Base-by-base conservation (phyloP, 2,113 vertebrate genomes). In the Misgurnus mizolepis region DNA sequence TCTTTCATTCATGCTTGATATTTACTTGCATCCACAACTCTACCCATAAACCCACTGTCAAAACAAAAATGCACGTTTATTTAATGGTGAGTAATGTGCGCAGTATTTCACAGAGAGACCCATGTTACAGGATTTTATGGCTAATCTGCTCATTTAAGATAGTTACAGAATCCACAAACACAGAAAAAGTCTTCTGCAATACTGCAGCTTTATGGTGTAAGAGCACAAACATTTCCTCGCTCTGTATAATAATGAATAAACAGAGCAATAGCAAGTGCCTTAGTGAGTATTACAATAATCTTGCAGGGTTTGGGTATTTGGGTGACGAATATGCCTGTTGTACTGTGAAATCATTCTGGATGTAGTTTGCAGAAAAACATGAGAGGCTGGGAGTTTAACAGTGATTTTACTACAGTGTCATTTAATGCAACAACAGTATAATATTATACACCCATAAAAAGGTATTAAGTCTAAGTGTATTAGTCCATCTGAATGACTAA, bases 121-220 rank as follows among this genome's bases (percentile, higher is more conserved):
- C 43, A 41, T 49, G 47, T 75, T 53, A 65, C 22, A 17, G n/a
- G 10, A 45, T 71, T 56, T 40, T 71, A 27, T 4, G n/a, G 45
- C 17, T 50, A 17, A 72, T 62, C 11, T 80, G 4, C 50, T 22
- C 60, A 34, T 75, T 43, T 69, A n/a, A 70, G 55, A 79, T 60
- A 10, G 43, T 69, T 75, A 45, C 17, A 61, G 62, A 69, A n/a
- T 70, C 70, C 12, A 60, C 66, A 64, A 55, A 68, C 61, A 62
- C 12, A 49, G 22, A 5, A 64, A 49, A 75, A 61, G 39, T 3
- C 40, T 75, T 62, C 34, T 43, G 49, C 41, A 62, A 62, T 45
- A 11, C 41, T 8, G 2, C 22, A 43, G 41, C 41, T 75, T 75
- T 49, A 62, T 11, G 12, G 18, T 75, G 43, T 3, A 34, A 47